Evolutionary conservation across 2,888 invertebrate genomes (phyloP).

Genomic region (Meteorus cinctellus): DNA sequence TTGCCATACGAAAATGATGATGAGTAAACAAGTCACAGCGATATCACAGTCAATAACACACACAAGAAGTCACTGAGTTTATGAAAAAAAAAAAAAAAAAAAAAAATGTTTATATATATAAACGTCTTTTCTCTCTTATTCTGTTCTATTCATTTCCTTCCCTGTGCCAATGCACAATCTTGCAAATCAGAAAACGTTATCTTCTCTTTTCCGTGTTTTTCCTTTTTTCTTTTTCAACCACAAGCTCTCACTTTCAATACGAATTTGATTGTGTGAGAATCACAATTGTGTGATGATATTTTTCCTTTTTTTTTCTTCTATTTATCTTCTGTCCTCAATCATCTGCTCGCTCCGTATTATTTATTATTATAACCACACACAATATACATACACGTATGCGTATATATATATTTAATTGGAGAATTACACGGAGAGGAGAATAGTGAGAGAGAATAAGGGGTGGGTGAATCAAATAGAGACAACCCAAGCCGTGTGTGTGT

Average conservation of each 20-base stretch:
- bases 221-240: not conserved
- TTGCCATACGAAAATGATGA: not conserved
- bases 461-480: not conserved
- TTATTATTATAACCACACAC: not conserved
- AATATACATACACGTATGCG: not conserved
- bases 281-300: not conserved
- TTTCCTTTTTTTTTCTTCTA: not conserved
- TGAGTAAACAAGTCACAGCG: slow-evolving; percentile 9
- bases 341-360: not conserved
- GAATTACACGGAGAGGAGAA: not conserved
- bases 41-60: slow-evolving; percentile 22
- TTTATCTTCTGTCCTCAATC: not conserved
- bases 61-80: not conserved
- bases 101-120: not conserved
- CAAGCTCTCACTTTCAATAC: not conserved
- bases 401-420: not conserved
- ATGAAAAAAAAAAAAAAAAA: not conserved
- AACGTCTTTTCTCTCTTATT: not conserved
- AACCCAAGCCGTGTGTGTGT: not conserved
- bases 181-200: not conserved
- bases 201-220: not conserved
- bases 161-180: not conserved
- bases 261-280: not conserved
- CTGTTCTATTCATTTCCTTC: not conserved
- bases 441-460: not conserved